Conservation (phyloP, 2,113 vertebrate genomes). For the Anser brachyrhynchus region DNA sequence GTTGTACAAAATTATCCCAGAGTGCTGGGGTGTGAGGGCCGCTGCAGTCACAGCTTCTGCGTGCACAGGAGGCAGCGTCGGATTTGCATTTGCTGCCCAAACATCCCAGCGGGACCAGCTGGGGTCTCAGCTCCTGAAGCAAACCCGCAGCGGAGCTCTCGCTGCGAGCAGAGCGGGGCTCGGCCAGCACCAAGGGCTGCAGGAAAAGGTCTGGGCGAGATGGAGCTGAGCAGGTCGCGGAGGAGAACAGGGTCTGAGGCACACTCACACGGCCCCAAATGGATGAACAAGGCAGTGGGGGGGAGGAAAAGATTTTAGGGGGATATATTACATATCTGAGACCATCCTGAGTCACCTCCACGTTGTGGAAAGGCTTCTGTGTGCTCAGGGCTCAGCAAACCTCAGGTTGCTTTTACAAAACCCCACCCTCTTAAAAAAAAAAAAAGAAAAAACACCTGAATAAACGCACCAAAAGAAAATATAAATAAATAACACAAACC, state of each 20-base stretch:
- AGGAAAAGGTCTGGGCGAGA: not conserved
- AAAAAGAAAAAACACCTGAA: not conserved
- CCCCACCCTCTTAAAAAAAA: not conserved
- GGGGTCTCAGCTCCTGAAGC: not conserved
- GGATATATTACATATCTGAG: not conserved
- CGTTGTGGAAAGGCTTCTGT: not conserved
- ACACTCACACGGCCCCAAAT: not conserved
- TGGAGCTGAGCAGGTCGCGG: not conserved
- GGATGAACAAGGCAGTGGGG: not conserved
- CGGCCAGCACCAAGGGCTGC: not conserved
- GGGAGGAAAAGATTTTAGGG: not conserved
- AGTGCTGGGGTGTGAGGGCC: not conserved
- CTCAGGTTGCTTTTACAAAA: not conserved
- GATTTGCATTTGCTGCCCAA: not conserved
- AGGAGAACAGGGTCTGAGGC: not conserved
- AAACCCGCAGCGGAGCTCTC: not conserved
- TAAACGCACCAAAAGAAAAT: not conserved
- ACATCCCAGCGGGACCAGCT: not conserved
- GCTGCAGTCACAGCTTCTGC: not conserved
- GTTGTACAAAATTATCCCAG: not conserved
- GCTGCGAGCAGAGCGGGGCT: accelerated
- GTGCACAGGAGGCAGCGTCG: accelerated
- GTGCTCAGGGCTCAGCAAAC: not conserved
- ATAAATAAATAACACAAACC: not conserved
- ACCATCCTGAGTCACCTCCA: not conserved